A percentile compares a stretch with the other conserved stretches of the same genome.
phyloP scores from a whole-genome alignment of 2,797 vertebrate genomes.

The Hydrophis major region DNA sequence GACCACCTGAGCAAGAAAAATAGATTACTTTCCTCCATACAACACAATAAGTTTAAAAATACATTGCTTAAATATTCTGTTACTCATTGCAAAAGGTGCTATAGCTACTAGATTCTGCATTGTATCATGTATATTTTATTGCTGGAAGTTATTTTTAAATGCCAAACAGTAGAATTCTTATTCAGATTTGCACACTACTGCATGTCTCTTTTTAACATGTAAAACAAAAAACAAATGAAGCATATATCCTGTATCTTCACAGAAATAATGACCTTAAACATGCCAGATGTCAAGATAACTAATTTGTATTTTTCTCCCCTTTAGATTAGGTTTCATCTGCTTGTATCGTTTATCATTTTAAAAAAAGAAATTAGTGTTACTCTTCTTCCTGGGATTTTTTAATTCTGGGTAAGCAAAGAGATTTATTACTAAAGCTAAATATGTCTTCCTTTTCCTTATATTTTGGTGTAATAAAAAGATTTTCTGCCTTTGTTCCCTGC shows the following conservation, averaged over 20 bases:
- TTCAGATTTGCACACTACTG: conserved; percentile 65
- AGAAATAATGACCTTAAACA: background rate
- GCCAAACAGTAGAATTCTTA: conserved; percentile 56
- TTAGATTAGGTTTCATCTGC: background rate
- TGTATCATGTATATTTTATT: conserved; percentile 27
- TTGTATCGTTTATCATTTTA: background rate
- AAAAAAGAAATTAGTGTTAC: background rate
- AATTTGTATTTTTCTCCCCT: background rate
- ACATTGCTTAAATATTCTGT: conserved; percentile 20
- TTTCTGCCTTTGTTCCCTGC: background rate
- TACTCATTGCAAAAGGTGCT: conserved; percentile 21
- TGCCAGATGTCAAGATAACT: background rate
- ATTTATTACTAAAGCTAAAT: background rate
- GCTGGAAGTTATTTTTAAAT: conserved; percentile 53
- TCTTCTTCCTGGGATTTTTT: background rate
- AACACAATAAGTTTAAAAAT: background rate
- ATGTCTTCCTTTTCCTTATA: background rate
- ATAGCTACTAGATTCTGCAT: conserved; percentile 39
- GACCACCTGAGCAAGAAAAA: conserved; percentile 26
- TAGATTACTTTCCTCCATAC: conserved; percentile 48
- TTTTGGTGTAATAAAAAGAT: background rate
- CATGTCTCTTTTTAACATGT: conserved; percentile 71
- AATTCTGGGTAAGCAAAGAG: background rate
- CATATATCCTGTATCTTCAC: background rate
- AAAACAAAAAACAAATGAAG: conserved; percentile 55